These are phyloP conservation scores for Sebastes ruberrimus DNA, from an alignment of 2,797 vertebrate genomes.

Conservation along the genomic window DNA sequence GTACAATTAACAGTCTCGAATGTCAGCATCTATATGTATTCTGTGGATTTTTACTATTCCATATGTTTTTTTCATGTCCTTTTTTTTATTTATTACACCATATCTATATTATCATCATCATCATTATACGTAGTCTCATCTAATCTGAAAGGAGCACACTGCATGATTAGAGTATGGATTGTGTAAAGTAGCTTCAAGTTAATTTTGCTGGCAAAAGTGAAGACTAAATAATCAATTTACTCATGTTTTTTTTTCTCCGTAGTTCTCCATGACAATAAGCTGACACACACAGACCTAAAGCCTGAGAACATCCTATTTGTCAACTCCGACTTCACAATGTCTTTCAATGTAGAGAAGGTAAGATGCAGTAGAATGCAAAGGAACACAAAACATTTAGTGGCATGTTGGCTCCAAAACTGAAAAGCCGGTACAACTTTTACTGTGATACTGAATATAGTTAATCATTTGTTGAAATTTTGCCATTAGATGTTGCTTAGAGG, in stretches of 20 bases:
- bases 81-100: background rate
- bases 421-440: background rate
- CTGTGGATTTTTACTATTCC: background rate
- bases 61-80: background rate
- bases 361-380: constrained; percentile 4
- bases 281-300: constrained; percentile 98
- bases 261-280: constrained; percentile 98
- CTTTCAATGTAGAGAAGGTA: constrained; percentile 97
- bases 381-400: background rate
- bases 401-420: background rate
- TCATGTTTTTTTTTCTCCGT: background rate
- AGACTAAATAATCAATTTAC: background rate
- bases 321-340: constrained; percentile 95
- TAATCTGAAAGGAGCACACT: background rate
- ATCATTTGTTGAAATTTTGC: background rate
- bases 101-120: background rate
- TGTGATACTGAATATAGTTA: background rate
- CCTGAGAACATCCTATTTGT: constrained; percentile 98
- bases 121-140: background rate
- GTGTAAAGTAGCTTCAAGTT: background rate
- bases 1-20: background rate
- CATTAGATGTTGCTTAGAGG: background rate
- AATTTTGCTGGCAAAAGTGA: background rate
- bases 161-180: background rate
- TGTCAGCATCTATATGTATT: background rate